These are phyloP conservation scores for Venturia canescens DNA, from an alignment of 1,140 invertebrate genomes.

Conservation along the genomic window DNA sequence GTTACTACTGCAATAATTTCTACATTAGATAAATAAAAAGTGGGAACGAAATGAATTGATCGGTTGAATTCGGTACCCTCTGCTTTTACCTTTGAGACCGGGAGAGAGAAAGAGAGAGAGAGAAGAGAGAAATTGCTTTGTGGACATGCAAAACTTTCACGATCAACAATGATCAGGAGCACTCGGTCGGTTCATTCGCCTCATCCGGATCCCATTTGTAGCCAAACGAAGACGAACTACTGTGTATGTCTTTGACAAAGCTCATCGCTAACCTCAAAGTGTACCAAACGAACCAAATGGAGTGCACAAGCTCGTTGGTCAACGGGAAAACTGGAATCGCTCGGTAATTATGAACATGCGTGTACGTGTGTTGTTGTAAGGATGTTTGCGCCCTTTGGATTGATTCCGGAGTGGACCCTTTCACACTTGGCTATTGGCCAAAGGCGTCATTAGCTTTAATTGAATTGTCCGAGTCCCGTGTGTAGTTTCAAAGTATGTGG, in stretches of 20 bases:
- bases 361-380: background rate
- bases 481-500: conserved; percentile 9
- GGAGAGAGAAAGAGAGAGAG: conserved; percentile 1
- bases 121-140: background rate
- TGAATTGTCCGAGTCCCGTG: conserved; percentile 41
- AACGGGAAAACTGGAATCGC: background rate
- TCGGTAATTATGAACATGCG: background rate
- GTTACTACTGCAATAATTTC: no score
- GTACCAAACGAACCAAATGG: background rate
- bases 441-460: conserved; percentile 58
- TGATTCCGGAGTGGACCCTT: background rate
- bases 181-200: conserved; percentile 39
- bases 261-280: conserved; percentile 40
- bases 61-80: no score
- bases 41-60: no score
- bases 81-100: background rate
- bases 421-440: conserved; percentile 34
- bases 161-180: conserved; percentile 51
- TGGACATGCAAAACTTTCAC: conserved; percentile 43
- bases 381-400: background rate
- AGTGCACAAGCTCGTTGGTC: background rate
- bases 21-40: no score
- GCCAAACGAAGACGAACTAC: background rate
- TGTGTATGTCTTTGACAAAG: background rate
- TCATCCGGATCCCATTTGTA: conserved; percentile 27